Conservation (phyloP, 2,113 vertebrate species). For the Redunca redunca region DNA sequence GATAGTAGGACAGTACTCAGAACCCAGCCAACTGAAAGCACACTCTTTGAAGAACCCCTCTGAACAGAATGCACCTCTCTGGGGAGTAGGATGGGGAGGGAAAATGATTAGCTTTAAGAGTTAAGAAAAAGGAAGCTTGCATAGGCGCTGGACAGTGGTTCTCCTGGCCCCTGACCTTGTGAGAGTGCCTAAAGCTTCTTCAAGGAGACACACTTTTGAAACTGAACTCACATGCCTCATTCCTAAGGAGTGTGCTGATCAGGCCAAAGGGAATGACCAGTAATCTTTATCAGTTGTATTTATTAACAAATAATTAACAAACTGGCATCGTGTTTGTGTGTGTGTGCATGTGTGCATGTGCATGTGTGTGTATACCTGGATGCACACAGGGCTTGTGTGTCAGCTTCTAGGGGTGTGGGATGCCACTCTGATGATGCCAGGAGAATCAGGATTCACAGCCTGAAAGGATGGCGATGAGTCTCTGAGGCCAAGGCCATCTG, state of each 20-base stretch:
- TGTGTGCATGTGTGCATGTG: not conserved
- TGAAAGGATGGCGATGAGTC: not conserved
- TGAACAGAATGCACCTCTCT: not conserved
- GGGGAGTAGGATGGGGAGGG: not conserved
- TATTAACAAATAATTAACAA: not conserved
- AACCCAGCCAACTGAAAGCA: not conserved
- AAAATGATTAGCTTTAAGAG: not conserved
- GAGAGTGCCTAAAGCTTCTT: not conserved
- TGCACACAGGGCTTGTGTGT: not conserved
- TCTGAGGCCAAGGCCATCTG: not conserved
- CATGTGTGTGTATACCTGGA: not conserved
- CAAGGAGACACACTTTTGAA: not conserved
- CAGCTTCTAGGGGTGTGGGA: not conserved
- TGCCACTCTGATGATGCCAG: not conserved
- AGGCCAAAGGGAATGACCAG: not conserved
- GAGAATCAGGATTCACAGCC: not conserved
- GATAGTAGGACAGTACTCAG: not conserved
- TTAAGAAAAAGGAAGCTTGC: not conserved
- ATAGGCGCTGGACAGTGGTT: not conserved
- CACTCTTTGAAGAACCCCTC: not conserved
- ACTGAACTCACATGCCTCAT: not conserved
- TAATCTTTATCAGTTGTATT: not conserved
- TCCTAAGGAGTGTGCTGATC: not conserved
- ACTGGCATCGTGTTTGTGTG: not conserved
- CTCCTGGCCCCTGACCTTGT: not conserved